Conservation (phyloP, 2,888 invertebrate species). For the Coelogynopora nodosa region DNA sequence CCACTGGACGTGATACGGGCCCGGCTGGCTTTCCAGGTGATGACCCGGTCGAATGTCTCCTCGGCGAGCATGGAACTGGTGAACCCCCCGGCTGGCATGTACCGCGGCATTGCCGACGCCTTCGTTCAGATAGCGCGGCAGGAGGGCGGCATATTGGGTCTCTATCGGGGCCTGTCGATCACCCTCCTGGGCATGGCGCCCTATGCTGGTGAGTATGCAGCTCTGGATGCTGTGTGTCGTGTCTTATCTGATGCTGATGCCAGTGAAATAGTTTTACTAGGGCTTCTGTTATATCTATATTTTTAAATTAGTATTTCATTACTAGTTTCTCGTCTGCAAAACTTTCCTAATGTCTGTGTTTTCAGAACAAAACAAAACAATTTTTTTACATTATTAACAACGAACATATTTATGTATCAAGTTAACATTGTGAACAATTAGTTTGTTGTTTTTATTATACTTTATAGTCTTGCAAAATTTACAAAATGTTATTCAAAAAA, state of each 20-base stretch:
- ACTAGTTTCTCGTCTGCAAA: too few species aligned
- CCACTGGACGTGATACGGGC: conserved; percentile 25
- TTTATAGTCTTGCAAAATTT: too few species aligned
- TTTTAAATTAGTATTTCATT: too few species aligned
- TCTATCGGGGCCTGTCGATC: neutral
- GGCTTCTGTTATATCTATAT: neutral
- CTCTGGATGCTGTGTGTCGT: neutral
- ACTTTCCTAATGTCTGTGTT: too few species aligned
- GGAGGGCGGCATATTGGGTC: conserved; percentile 29
- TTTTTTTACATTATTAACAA: too few species aligned
- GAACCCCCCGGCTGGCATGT: neutral
- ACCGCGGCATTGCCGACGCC: neutral
- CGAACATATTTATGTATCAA: too few species aligned
- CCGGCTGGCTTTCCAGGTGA: neutral
- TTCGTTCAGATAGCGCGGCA: neutral
- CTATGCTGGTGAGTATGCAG: conserved; percentile 9
- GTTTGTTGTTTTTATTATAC: too few species aligned
- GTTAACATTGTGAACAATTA: too few species aligned
- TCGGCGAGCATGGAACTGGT: neutral
- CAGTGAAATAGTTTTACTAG: too few species aligned
- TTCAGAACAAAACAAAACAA: too few species aligned
- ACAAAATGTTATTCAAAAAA: too few species aligned
- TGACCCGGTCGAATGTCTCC: neutral
- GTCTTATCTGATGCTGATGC: neutral
- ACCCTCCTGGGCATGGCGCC: conserved; percentile 28